These are phyloP conservation scores for Hipparchia sbordonii DNA, from an alignment of 2,888 invertebrate species.

Conservation along the genomic window DNA sequence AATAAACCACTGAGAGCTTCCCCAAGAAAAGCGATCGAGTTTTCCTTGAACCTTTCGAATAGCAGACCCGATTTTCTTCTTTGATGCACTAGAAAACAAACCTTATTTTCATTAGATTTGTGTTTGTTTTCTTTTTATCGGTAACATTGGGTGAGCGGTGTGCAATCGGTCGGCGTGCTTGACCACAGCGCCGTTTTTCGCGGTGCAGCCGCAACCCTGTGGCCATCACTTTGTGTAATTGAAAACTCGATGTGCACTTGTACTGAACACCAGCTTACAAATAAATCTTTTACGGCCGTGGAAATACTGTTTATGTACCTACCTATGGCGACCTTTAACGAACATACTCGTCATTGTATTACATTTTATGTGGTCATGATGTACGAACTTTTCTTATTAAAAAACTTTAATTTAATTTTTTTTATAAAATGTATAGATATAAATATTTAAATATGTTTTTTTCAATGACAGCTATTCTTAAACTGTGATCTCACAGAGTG, in stretches of 20 bases:
- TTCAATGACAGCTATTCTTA: too few species aligned
- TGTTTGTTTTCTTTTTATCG: constrained; percentile 57
- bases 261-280: constrained; percentile 70
- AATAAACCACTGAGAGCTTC: constrained; percentile 82
- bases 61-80: constrained; percentile 68
- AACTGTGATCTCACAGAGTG: too few species aligned
- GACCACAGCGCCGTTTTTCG: constrained; percentile 74
- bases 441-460: too few species aligned
- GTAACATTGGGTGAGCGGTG: constrained; percentile 56
- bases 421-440: too few species aligned
- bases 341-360: not conserved
- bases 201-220: constrained; percentile 66
- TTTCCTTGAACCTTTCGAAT: constrained; percentile 79
- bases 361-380: not conserved
- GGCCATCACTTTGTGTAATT: constrained; percentile 81
- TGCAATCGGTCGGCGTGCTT: constrained; percentile 71
- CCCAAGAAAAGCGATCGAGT: constrained; percentile 81
- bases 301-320: constrained; percentile 40
- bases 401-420: not conserved
- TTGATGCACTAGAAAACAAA: constrained; percentile 54
- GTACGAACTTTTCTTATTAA: not conserved
- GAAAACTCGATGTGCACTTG: constrained; percentile 80
- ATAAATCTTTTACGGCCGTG: constrained; percentile 64
- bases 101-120: constrained; percentile 61
- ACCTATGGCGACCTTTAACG: constrained; percentile 15